Evolutionary conservation across 2,113 vertebrate genomes (phyloP).

Genomic region (Toxotes chatareus): DNA sequence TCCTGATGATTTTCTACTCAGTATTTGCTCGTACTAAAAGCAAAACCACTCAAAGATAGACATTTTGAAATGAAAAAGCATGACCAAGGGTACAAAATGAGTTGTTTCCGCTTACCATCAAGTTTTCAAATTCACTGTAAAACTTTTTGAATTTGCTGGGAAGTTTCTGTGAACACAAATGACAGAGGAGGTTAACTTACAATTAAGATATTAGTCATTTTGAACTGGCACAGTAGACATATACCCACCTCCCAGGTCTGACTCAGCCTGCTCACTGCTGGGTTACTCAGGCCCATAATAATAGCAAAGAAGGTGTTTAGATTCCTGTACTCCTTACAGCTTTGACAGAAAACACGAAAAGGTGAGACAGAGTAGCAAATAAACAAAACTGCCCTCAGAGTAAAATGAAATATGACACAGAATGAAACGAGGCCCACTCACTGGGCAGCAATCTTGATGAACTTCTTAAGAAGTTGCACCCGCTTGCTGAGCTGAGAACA

Average conservation of each 20-base stretch:
- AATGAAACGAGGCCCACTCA: conserved; percentile 81
- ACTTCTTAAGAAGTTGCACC: conserved; percentile 98
- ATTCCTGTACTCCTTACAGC: conserved; percentile 98
- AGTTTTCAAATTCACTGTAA: conserved; percentile 97
- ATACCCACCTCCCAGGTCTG: conserved; percentile 97
- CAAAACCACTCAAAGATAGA: background rate
- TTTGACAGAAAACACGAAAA: conserved; percentile 77
- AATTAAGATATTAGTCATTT: background rate
- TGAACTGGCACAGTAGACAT: background rate
- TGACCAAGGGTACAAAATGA: background rate
- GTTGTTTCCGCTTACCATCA: conserved; percentile 89
- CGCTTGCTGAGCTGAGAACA: conserved; percentile 96
- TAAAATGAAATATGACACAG: background rate
- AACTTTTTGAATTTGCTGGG: conserved; percentile 99
- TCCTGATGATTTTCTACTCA: conserved; percentile 1
- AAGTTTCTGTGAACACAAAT: conserved; percentile 93
- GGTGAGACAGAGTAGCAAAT: background rate
- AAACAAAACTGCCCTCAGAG: background rate
- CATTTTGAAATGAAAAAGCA: background rate
- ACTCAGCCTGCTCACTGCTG: conserved; percentile 94
- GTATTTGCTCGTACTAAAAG: background rate
- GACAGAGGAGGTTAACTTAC: conserved; percentile 28
- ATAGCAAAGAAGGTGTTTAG: conserved; percentile 97
- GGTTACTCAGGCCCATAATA: conserved; percentile 96
- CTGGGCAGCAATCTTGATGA: conserved; percentile 99